These are phyloP conservation scores for Philereme vetulata DNA, from an alignment of 2,888 invertebrate genomes.

Conservation along the genomic window DNA sequence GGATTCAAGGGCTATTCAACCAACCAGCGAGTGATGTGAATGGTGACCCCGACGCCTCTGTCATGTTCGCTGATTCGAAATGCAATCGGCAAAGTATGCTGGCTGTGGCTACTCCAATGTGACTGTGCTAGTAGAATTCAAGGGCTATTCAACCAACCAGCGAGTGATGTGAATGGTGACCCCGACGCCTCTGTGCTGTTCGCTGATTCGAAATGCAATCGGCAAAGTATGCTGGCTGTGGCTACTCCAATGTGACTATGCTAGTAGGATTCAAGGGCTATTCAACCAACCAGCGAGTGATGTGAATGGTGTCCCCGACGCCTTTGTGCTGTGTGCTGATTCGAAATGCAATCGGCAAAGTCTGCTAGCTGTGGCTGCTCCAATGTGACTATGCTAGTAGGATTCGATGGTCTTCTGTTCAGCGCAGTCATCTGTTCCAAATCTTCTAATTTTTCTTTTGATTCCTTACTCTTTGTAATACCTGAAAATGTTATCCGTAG, in stretches of 20 bases:
- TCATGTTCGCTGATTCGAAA: no score
- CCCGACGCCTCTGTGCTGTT: slow-evolving; percentile 34
- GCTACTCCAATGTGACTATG: slow-evolving; percentile 43
- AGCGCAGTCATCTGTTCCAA: slow-evolving; percentile 77
- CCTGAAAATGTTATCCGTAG: slow-evolving; percentile 59
- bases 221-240: no score
- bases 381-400: slow-evolving; percentile 74
- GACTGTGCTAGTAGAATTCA: slow-evolving; percentile 5
- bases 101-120: not conserved
- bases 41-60: slow-evolving; percentile 52
- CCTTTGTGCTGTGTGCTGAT: slow-evolving; percentile 82
- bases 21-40: slow-evolving; percentile 69
- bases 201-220: no score
- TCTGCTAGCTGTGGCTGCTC: slow-evolving; percentile 73
- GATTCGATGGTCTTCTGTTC: slow-evolving; percentile 68
- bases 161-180: slow-evolving; percentile 67
- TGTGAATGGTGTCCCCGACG: slow-evolving; percentile 68
- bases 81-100: no score
- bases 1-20: slow-evolving; percentile 23
- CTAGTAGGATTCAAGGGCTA: slow-evolving; percentile 14
- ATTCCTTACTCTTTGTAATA: slow-evolving; percentile 85
- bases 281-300: slow-evolving; percentile 61
- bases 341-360: slow-evolving; percentile 85
- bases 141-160: slow-evolving; percentile 50
- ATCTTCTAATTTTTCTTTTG: slow-evolving; percentile 85